Base-by-base conservation (phyloP, 2,888 invertebrate species). In the Vanessa cardui region DNA sequence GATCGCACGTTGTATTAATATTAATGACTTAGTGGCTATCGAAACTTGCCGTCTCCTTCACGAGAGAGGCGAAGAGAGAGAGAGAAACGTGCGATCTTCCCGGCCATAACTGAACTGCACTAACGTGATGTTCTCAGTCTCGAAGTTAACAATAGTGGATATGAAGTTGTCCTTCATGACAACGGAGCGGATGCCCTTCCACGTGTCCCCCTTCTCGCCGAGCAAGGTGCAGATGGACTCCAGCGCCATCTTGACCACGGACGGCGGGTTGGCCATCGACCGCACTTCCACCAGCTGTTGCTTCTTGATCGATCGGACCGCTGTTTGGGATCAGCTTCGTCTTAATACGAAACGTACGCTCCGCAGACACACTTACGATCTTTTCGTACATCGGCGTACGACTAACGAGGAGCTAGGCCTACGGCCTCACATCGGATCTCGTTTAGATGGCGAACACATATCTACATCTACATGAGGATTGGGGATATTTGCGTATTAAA, bases 101-200 rank as follows among this genome's bases (percentile, higher is more conserved):
- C 64, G 58, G 63, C 69, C 73, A 72, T 74, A 77, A 73, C 71
- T 71, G 74, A 71, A 78, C 69, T 68, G 72, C 74, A 95, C 96
- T 95, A 98, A 98, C 97, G 96, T 96, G 93, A 99, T 96, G 85
- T 96, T 95, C 85, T 98, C 97, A 76, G 98, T 98, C 93, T 96
- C 96, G 95, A 98, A 98, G 95, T 97, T 97, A 92, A 98, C 96
- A 89, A 98, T 98, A 77, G 97, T 97, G 68, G 96, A 95, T 91
- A 98, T 98, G 93, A 98, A 98, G 94, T 98, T 98, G 91, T 99
- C 99, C 93, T 97, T 96, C 95, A 98, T 97, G 85, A 98, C 96
- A 78, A 97, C 96, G 74, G 96, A 95, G 71, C 97, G 96, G 90
- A 98, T 98, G 77, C 97, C 95, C 92, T 98, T 98, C 99, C 99